These are phyloP conservation scores for Nomada ferruginata DNA, from an alignment of 2,888 invertebrate genomes.

Conservation along the genomic window DNA sequence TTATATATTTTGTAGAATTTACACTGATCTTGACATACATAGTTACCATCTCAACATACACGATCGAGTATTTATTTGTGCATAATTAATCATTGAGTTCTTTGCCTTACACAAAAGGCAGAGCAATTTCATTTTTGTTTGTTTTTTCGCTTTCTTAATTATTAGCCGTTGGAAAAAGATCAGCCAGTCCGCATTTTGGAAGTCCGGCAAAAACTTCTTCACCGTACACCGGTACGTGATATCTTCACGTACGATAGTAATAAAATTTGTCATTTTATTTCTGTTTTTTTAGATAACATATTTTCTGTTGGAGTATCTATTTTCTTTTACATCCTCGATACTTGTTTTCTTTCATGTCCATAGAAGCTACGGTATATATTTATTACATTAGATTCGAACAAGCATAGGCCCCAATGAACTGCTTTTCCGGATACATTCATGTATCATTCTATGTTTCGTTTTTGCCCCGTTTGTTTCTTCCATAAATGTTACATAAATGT, in stretches of 20 bases:
- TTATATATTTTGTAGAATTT: neutral
- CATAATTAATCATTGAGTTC: slow-evolving; percentile 5
- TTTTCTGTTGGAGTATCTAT: slow-evolving; percentile 14
- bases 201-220: slow-evolving; percentile 79
- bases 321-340: neutral
- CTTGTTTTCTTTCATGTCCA: too few relatives aligned
- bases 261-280: neutral
- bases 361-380: too few relatives aligned
- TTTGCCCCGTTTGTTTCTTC: too few relatives aligned
- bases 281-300: slow-evolving; percentile 5
- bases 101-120: slow-evolving; percentile 9
- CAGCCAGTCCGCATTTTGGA: slow-evolving; percentile 80
- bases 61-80: slow-evolving; percentile 21
- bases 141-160: slow-evolving; percentile 46
- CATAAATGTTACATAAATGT: neutral
- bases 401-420: neutral
- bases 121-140: slow-evolving; percentile 48
- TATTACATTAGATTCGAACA: neutral
- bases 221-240: slow-evolving; percentile 78
- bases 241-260: slow-evolving; percentile 45
- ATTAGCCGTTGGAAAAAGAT: slow-evolving; percentile 79
- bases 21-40: neutral
- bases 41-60: too few relatives aligned
- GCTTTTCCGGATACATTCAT: neutral
- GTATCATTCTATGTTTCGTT: neutral